Evolutionary conservation across 64 coral and sea anemone genomes (phyloP).

Genomic region (Stichodactyla mertensii): DNA sequence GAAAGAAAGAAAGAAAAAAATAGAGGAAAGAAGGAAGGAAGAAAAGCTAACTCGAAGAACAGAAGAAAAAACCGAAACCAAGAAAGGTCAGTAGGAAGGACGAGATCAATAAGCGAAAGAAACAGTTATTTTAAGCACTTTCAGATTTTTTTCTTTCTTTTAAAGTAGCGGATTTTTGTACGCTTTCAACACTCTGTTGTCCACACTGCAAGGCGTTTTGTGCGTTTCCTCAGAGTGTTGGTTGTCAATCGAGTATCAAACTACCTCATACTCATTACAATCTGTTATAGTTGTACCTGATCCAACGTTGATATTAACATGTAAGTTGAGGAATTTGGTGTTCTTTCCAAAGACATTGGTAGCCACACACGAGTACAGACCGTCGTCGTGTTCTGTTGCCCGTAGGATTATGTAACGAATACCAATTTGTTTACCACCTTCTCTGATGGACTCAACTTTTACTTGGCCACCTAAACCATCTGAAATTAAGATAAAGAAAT

Average conservation of each 20-base stretch:
- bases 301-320: conserved; percentile 43
- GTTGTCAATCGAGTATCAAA: not conserved
- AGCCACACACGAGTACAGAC: conserved; percentile 58
- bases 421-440: conserved; percentile 25
- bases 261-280: not conserved
- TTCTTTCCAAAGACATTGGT: conserved; percentile 54
- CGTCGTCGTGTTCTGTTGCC: conserved; percentile 37
- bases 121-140: too few relatives aligned
- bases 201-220: too few relatives aligned
- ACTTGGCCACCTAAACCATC: conserved; percentile 42
- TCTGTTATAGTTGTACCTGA: conserved; percentile 15
- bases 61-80: not conserved
- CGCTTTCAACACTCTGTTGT: too few relatives aligned
- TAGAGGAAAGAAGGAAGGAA: not conserved
- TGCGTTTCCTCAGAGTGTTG: too few relatives aligned
- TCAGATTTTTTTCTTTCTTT: too few relatives aligned
- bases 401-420: conserved; percentile 40
- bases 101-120: too few relatives aligned
- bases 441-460: conserved; percentile 33
- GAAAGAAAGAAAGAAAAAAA: not conserved
- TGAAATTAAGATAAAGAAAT: not conserved
- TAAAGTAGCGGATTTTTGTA: too few relatives aligned
- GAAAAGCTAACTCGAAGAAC: not conserved
- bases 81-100: too few relatives aligned
- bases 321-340: conserved; percentile 39